Conservation (phyloP, 2,797 vertebrate species). For the Gymnothorax reevesii region DNA sequence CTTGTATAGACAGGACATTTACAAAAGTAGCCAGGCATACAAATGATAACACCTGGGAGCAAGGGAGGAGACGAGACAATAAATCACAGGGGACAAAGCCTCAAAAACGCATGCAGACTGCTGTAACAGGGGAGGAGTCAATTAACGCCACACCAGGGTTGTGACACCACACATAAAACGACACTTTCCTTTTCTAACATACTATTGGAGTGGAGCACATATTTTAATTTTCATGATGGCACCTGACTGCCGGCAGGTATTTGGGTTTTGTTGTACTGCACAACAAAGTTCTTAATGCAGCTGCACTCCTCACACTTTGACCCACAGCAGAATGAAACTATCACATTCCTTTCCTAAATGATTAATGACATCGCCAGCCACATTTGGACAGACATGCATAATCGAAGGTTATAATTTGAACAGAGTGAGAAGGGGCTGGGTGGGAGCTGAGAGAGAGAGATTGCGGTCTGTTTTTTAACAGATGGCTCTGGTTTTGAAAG, state of each 20-base stretch:
- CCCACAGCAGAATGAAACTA: neutral
- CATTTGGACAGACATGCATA: slow-evolving; percentile 5
- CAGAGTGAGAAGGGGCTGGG: neutral
- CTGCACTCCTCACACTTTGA: neutral
- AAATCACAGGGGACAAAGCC: too few species aligned
- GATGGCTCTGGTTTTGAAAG: neutral
- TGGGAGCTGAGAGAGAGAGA: neutral
- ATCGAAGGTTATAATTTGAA: neutral
- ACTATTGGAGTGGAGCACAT: neutral
- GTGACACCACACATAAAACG: too few species aligned
- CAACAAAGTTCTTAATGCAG: neutral
- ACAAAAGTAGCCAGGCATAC: too few species aligned
- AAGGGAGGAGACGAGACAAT: too few species aligned
- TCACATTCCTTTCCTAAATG: slow-evolving; percentile 6
- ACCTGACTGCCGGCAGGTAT: neutral
- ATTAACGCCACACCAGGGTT: too few species aligned
- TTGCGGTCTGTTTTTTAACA: neutral
- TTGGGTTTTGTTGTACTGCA: neutral
- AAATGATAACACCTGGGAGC: too few species aligned
- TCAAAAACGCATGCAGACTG: too few species aligned
- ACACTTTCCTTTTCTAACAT: too few species aligned
- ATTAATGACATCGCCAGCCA: neutral
- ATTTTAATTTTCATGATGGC: neutral
- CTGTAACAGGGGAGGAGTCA: too few species aligned
- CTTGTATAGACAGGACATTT: too few species aligned